phyloP scores from a whole-genome alignment of 1,140 invertebrate species.

The Bombus balteatus region DNA sequence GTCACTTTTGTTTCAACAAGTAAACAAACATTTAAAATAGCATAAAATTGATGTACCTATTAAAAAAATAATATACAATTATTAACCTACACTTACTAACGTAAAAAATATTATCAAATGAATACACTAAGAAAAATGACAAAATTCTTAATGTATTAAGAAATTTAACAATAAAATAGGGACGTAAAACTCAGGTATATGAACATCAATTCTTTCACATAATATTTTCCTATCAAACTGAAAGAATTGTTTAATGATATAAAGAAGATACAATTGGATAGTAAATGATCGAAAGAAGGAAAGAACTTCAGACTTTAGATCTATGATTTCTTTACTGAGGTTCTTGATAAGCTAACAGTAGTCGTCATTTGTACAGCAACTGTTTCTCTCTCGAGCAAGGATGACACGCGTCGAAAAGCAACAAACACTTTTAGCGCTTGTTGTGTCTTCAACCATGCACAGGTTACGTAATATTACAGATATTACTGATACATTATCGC shows the following conservation, averaged over 20 bases:
- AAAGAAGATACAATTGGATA: no score
- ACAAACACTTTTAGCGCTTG: neutral
- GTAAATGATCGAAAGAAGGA: no score
- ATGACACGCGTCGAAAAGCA: slow-evolving; percentile 3
- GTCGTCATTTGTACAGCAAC: no score
- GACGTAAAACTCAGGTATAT: neutral
- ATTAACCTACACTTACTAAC: neutral
- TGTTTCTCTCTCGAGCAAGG: neutral
- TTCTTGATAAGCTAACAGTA: no score
- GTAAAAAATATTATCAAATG: neutral
- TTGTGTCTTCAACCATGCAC: neutral
- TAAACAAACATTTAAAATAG: neutral
- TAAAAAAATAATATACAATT: neutral
- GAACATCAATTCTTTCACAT: neutral
- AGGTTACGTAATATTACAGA: slow-evolving; percentile 3
- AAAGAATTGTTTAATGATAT: no score
- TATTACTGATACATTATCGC: slow-evolving; percentile 12
- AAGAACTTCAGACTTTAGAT: no score
- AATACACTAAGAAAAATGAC: no score
- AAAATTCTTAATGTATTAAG: neutral
- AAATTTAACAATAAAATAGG: neutral
- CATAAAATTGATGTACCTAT: neutral
- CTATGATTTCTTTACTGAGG: no score
- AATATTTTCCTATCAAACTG: no score
- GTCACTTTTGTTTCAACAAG: neutral